A percentile compares a stretch with the other conserved stretches of the same genome.
phyloP scores from a whole-genome alignment of 2,797 vertebrate genomes.

The Phyllotis vaccarum region DNA sequence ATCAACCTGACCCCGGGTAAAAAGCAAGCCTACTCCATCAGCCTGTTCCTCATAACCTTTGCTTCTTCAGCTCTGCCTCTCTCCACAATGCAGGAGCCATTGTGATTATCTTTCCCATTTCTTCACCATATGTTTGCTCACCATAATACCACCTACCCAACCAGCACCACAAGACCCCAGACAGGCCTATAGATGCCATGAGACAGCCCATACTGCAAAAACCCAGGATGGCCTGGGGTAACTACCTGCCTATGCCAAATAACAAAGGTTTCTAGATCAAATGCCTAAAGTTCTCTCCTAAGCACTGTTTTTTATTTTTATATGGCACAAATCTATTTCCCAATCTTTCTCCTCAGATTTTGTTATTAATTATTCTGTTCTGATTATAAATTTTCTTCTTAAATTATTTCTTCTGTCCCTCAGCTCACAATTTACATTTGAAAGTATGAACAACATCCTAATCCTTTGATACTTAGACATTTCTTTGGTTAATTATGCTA shows the following conservation, averaged over 20 bases:
- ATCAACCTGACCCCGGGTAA: too few species aligned
- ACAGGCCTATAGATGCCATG: not conserved
- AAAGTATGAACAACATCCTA: not conserved
- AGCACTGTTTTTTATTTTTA: not conserved
- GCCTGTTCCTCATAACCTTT: too few species aligned
- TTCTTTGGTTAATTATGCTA: not conserved
- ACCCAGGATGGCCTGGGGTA: not conserved
- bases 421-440: not conserved
- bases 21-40: too few species aligned
- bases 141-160: not conserved
- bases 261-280: not conserved
- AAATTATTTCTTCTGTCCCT: not conserved
- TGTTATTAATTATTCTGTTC: not conserved
- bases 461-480: not conserved
- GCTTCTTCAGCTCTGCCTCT: too few species aligned
- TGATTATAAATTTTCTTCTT: not conserved
- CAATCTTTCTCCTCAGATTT: not conserved
- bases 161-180: not conserved
- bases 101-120: not conserved
- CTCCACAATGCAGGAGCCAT: not conserved
- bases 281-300: not conserved
- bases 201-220: too few species aligned
- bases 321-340: not conserved
- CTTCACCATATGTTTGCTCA: not conserved
- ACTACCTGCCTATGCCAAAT: not conserved